Conservation (phyloP, 2,888 invertebrate genomes). For the Perdita meconis region DNA sequence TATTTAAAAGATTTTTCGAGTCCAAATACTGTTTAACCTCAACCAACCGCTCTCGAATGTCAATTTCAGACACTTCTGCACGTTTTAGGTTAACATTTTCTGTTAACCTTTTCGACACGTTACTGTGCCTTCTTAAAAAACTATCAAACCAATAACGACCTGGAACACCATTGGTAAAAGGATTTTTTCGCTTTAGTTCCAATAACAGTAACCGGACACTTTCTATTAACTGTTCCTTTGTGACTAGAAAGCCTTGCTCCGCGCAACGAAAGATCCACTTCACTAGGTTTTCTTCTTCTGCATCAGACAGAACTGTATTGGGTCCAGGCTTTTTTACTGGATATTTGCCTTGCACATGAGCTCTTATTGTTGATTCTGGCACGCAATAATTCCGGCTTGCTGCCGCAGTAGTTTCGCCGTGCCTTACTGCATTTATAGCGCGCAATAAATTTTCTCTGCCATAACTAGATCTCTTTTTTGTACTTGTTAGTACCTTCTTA, state of each 20-base stretch:
- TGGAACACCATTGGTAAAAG: neutral
- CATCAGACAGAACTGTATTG: neutral
- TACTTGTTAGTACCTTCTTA: neutral
- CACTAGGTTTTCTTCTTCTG: constrained; percentile 10
- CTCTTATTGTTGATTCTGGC: constrained; percentile 1
- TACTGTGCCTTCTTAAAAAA: neutral
- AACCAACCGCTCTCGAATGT: constrained; percentile 1
- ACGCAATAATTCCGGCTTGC: neutral
- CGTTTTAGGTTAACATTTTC: neutral
- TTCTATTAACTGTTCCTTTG: neutral
- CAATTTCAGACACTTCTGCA: neutral
- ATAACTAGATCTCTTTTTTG: neutral
- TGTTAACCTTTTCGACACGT: neutral
- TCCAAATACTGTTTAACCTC: neutral
- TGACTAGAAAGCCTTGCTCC: constrained; percentile 4
- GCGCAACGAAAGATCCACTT: constrained; percentile 19
- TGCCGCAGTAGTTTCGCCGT: neutral
- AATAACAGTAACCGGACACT: neutral
- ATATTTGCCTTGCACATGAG: neutral
- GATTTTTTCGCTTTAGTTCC: neutral
- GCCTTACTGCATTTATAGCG: neutral
- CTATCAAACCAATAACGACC: constrained; percentile 7
- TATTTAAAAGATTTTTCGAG: neutral
- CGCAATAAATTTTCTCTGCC: neutral
- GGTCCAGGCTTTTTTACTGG: neutral